Evolutionary conservation across 2,113 vertebrate genomes (phyloP), one percentile per base, ranked within the genome.

Genomic region (Spea bombifrons): DNA sequence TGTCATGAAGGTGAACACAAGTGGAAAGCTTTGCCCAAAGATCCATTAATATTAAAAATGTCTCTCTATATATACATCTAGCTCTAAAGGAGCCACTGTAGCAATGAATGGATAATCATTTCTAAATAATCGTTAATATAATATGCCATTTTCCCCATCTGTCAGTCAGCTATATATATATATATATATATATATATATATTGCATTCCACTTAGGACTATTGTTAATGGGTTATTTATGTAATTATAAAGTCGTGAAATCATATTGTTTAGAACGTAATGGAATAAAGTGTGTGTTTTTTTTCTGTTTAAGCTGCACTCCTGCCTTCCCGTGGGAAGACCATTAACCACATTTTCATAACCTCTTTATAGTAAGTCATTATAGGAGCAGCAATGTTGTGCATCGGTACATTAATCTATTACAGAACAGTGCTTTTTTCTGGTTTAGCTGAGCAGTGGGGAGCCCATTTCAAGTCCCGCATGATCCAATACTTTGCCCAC

Each of bases 311-410:
- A 57, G 65, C 9, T 44, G 53, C 50, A 76, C 75, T 50, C 47
- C 50, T 76, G 65, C 15, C 75, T 68, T 76, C 67, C 75, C 49
- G 50, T 76, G 50, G 75, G 65, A 76, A 76, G 49, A 44, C 48
- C 48, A 76, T 76, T 76, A 76, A 76, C 30, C 63, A 50, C 75
- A 76, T 66, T 76, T 76, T 76, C 75, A 76, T 67, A 76, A 67
- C 75, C 57, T 64, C 49, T 52, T 76, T 65, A 68, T 76, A 50
- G 43, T 67, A 68, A 76, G 76, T 71, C 68, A 78, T 71, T 78
- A 71, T 30, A 46, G 48, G 57, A 65, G 67, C 76, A 65, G 68
- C 59, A 64, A 44, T 78, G 59, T 49, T 78, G 48, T 12, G 68
- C 43, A 65, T 71, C 48, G 48, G 71, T 47, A 64, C 59, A 78